Evolutionary conservation across 2,113 vertebrate genomes (phyloP).

Genomic region (Catharus minimus): DNA sequence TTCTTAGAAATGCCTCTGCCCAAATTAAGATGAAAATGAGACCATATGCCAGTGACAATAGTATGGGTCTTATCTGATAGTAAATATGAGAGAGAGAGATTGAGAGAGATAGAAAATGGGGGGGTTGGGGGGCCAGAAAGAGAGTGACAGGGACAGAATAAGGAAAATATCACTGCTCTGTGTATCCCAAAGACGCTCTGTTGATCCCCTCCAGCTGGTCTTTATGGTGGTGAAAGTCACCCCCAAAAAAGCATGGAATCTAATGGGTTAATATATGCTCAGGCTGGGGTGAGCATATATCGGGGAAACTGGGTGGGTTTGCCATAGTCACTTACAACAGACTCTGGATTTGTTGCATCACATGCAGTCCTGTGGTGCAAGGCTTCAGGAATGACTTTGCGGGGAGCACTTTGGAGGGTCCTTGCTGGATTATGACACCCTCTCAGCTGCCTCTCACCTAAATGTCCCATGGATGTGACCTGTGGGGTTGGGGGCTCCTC

Average conservation of each 20-base stretch:
- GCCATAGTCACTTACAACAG: neutral
- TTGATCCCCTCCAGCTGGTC: neutral
- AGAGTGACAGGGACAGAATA: neutral
- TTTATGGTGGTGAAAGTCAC: neutral
- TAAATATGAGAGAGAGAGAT: neutral
- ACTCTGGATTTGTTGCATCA: neutral
- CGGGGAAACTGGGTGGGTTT: neutral
- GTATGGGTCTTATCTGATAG: neutral
- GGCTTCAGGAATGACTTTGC: neutral
- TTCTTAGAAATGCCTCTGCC: neutral
- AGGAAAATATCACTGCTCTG: neutral
- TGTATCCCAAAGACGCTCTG: rapidly evolving
- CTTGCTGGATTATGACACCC: neutral
- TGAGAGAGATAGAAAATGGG: too few species aligned
- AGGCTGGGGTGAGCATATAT: too few species aligned
- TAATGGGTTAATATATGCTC: neutral
- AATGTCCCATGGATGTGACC: neutral
- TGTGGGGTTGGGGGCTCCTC: too few species aligned
- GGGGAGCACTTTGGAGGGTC: too few species aligned
- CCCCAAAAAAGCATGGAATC: neutral
- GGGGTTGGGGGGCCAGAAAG: neutral
- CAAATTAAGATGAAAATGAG: rapidly evolving
- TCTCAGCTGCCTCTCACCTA: rapidly evolving
- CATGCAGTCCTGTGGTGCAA: neutral
- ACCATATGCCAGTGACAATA: neutral